Percentiles rank a stretch among this genome's conserved stretches.
These are phyloP conservation scores for Hyles euphorbiae DNA, from an alignment of 1,140 invertebrate species.

Conservation along the genomic window DNA sequence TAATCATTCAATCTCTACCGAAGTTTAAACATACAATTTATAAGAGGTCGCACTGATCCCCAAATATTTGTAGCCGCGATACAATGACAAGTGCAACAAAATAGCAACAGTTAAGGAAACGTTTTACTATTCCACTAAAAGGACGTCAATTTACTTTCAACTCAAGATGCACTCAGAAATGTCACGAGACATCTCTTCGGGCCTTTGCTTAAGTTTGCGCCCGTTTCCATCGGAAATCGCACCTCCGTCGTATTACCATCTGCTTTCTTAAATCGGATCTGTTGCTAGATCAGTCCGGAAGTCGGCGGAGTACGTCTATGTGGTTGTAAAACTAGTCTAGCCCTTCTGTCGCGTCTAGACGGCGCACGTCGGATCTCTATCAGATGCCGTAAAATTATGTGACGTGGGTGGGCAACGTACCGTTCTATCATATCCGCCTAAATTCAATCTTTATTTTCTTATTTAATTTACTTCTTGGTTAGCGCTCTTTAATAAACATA, in stretches of 20 bases:
- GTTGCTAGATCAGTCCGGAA: conserved; percentile 43
- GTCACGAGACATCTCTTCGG: conserved; percentile 9
- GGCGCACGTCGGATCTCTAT: conserved; percentile 54
- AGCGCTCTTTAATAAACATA: conserved; percentile 10
- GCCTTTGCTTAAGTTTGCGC: conserved; percentile 11
- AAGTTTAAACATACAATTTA: no score
- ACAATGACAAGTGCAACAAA: no score
- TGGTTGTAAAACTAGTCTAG: conserved; percentile 54
- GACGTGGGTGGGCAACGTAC: conserved; percentile 37
- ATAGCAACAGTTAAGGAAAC: no score
- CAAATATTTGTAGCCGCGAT: no score
- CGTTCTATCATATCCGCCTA: conserved; percentile 32
- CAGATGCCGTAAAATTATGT: conserved; percentile 62
- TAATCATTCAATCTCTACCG: no score
- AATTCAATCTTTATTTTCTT: conserved; percentile 35
- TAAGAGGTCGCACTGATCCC: no score
- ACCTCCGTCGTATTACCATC: conserved; percentile 41
- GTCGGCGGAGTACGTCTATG: conserved; percentile 19
- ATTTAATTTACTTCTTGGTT: conserved; percentile 27
- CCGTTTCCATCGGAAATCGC: conserved; percentile 42
- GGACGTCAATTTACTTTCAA: conserved; percentile 28
- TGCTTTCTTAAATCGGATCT: conserved; percentile 37
- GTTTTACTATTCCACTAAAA: conserved; percentile 23
- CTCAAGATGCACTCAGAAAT: conserved; percentile 18
- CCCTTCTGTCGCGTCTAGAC: conserved; percentile 63